These are phyloP conservation scores for Pithys albifrons DNA, from an alignment of 2,113 vertebrate genomes.

Conservation along the genomic window DNA sequence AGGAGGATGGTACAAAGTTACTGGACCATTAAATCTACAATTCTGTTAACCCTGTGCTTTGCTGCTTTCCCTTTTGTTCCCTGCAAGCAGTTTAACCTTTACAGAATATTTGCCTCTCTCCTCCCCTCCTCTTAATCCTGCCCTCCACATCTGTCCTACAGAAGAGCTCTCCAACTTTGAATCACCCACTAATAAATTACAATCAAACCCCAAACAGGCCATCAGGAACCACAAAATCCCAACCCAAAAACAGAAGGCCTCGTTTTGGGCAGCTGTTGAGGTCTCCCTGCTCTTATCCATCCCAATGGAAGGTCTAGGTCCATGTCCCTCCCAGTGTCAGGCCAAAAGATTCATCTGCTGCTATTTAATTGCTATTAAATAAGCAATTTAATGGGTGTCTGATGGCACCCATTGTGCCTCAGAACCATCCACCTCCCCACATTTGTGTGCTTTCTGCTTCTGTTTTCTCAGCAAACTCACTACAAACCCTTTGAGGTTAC, in stretches of 20 bases:
- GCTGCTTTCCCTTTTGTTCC: neutral
- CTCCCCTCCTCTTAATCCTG: neutral
- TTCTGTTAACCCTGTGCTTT: conserved; percentile 36
- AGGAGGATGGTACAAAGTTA: neutral
- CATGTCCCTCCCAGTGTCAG: neutral
- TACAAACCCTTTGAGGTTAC: neutral
- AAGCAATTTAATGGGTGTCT: neutral
- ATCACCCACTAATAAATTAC: neutral
- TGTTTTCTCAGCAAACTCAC: neutral
- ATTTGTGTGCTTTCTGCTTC: neutral
- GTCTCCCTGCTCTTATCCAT: neutral
- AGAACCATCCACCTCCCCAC: neutral
- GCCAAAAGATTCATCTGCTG: neutral
- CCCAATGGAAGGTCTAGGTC: neutral
- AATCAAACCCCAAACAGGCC: neutral
- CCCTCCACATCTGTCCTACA: neutral
- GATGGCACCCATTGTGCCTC: neutral
- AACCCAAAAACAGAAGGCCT: neutral
- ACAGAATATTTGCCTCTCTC: neutral
- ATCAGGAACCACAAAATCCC: neutral
- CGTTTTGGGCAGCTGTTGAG: neutral
- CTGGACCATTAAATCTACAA: neutral
- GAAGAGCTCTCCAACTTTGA: neutral
- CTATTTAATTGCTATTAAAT: neutral
- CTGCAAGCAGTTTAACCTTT: neutral